Percentiles rank a stretch among this genome's conserved stretches.
These are phyloP conservation scores for Anas capensis DNA, from an alignment of 2,797 vertebrate species.

Conservation along the genomic window DNA sequence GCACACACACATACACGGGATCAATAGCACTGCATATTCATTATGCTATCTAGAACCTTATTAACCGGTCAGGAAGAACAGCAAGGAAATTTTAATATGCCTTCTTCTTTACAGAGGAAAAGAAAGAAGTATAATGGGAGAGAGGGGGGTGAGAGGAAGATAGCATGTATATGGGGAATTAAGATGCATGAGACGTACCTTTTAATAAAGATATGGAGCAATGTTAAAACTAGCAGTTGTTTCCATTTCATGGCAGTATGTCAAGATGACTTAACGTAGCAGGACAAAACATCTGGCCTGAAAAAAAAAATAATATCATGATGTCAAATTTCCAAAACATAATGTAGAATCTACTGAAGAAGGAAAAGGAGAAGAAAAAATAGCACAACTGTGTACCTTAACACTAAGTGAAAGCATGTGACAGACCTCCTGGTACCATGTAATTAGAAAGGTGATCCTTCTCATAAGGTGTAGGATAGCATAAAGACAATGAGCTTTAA, in stretches of 20 bases:
- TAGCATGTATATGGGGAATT: constrained; percentile 63
- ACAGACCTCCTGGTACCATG: constrained; percentile 44
- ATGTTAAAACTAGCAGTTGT: constrained; percentile 78
- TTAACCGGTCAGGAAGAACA: constrained; percentile 73
- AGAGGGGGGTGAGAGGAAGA: constrained; percentile 37
- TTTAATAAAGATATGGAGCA: constrained; percentile 79
- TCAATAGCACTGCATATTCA: constrained; percentile 78
- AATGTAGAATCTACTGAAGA: constrained; percentile 54
- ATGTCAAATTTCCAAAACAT: constrained; percentile 75
- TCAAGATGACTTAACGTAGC: constrained; percentile 80
- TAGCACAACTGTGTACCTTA: constrained; percentile 53
- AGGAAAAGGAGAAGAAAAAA: constrained; percentile 42
- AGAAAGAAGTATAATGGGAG: constrained; percentile 26
- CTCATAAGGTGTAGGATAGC: constrained; percentile 57
- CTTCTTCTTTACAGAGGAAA: constrained; percentile 60
- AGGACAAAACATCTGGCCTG: constrained; percentile 78
- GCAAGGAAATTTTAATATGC: constrained; percentile 71
- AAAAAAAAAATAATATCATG: background rate
- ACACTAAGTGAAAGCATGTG: constrained; percentile 55
- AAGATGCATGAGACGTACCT: constrained; percentile 74
- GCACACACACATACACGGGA: constrained; percentile 15
- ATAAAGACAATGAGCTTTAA: constrained; percentile 73
- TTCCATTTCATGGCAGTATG: constrained; percentile 76
- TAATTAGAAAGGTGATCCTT: constrained; percentile 66
- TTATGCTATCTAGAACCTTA: constrained; percentile 84